Percentiles rank a stretch among this genome's conserved stretches.
phyloP scores from a whole-genome alignment of 2,888 invertebrate genomes.

The Zaprionus lineosus region DNA sequence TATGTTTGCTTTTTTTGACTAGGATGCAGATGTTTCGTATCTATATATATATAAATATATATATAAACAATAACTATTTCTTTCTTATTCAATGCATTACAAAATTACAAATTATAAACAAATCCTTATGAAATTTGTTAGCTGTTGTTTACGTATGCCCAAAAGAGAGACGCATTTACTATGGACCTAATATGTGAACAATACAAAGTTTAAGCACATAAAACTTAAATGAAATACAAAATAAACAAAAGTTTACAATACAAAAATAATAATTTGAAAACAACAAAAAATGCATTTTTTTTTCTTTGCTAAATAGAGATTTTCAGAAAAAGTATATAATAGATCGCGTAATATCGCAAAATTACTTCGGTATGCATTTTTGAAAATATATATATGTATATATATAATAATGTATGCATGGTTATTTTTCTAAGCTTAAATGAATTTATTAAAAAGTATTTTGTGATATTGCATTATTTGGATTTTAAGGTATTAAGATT shows the following conservation, averaged over 20 bases:
- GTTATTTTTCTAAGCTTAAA: conserved; percentile 44
- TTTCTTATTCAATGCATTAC: conserved; percentile 49
- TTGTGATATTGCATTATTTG: conserved; percentile 46
- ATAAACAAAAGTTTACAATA: no score
- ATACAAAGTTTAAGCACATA: no score
- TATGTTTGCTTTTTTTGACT: conserved; percentile 61
- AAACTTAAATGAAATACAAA: no score
- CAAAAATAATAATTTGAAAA: no score
- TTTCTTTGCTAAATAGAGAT: no score
- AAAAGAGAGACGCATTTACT: no score
- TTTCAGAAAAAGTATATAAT: conserved; percentile 18
- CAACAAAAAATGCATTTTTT: no score
- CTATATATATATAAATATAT: conserved; percentile 40
- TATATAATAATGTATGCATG: conserved; percentile 2
- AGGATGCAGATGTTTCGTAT: conserved; percentile 57
- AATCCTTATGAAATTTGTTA: conserved; percentile 38
- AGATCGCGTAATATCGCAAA: background rate
- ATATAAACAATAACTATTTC: conserved; percentile 57
- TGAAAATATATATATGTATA: background rate
- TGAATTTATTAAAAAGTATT: conserved; percentile 42
- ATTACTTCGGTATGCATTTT: background rate
- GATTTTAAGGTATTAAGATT: conserved; percentile 25
- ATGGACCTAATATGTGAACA: no score
- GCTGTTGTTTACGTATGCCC: no score
- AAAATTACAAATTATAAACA: no score